A percentile compares a stretch with the other conserved stretches of the same genome.
These are phyloP conservation scores for Fringilla coelebs DNA, from an alignment of 2,797 vertebrate species.

Conservation along the genomic window DNA sequence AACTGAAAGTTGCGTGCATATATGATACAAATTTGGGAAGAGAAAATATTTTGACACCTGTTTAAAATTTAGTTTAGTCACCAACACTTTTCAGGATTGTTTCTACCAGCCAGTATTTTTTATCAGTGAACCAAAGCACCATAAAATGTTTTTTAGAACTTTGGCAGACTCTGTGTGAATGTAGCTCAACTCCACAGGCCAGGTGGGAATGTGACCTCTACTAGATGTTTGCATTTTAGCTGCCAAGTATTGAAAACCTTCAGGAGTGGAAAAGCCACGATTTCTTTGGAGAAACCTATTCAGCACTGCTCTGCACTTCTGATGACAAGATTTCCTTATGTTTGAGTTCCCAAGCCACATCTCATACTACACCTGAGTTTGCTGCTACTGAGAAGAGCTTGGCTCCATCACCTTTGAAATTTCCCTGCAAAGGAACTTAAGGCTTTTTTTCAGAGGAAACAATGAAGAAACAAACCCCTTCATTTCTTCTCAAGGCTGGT, in stretches of 20 bases:
- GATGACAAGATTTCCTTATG: not conserved
- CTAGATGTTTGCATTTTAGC: not conserved
- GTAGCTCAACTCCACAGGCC: not conserved
- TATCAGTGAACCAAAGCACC: not conserved
- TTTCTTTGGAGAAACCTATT: not conserved
- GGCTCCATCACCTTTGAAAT: not conserved
- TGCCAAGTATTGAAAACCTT: not conserved
- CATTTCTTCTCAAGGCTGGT: not conserved
- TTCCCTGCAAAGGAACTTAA: not conserved
- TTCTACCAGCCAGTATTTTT: not conserved
- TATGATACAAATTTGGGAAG: not conserved
- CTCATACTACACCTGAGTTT: not conserved
- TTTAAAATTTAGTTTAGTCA: not conserved
- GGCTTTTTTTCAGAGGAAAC: not conserved
- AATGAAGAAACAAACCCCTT: not conserved
- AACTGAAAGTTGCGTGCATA: not conserved
- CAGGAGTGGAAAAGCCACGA: not conserved
- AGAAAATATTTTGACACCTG: not conserved
- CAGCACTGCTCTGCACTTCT: not conserved
- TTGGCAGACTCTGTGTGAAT: not conserved
- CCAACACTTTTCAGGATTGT: not conserved
- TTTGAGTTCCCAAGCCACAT: not conserved
- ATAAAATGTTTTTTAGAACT: not conserved
- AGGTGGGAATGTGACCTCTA: not conserved
- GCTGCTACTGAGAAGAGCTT: not conserved